Conservation (phyloP, 2,888 invertebrate species). For the Bombylius discolor region DNA sequence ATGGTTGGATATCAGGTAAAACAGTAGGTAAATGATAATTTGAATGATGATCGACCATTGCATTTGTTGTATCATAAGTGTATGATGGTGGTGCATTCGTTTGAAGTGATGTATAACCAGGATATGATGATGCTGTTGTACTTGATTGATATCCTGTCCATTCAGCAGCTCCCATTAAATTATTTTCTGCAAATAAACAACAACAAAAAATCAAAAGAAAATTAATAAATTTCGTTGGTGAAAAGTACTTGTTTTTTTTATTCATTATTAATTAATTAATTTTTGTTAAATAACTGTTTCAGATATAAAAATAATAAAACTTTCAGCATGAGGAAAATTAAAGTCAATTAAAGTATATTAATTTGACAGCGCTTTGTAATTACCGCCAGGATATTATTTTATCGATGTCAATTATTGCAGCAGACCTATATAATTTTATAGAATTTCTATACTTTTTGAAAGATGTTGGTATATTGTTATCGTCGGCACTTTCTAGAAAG, state of each 20-base stretch:
- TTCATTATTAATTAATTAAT: neutral
- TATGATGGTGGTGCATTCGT: slow-evolving; percentile 39
- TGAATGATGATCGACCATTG: slow-evolving; percentile 32
- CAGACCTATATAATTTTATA: too few species aligned
- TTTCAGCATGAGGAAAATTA: too few species aligned
- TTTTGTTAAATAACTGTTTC: neutral
- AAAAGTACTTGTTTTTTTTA: too few species aligned
- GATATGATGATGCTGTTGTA: slow-evolving; percentile 38
- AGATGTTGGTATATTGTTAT: too few species aligned
- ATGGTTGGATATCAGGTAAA: slow-evolving; percentile 44
- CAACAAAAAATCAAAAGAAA: neutral
- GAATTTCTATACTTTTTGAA: too few species aligned
- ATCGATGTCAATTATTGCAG: neutral
- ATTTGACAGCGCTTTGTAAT: too few species aligned
- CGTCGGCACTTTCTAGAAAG: too few species aligned
- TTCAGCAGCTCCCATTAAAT: slow-evolving; percentile 48
- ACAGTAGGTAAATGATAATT: slow-evolving; percentile 46
- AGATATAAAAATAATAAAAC: neutral
- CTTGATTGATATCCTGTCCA: slow-evolving; percentile 45
- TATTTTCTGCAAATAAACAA: slow-evolving; percentile 39
- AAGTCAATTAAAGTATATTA: too few species aligned
- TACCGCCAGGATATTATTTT: slow-evolving; percentile 7
- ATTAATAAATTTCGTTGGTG: too few species aligned
- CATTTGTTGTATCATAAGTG: slow-evolving; percentile 35
- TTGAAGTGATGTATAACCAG: slow-evolving; percentile 44